Conservation (phyloP, 1,140 invertebrate species). For the Drosophila subpulchrella region DNA sequence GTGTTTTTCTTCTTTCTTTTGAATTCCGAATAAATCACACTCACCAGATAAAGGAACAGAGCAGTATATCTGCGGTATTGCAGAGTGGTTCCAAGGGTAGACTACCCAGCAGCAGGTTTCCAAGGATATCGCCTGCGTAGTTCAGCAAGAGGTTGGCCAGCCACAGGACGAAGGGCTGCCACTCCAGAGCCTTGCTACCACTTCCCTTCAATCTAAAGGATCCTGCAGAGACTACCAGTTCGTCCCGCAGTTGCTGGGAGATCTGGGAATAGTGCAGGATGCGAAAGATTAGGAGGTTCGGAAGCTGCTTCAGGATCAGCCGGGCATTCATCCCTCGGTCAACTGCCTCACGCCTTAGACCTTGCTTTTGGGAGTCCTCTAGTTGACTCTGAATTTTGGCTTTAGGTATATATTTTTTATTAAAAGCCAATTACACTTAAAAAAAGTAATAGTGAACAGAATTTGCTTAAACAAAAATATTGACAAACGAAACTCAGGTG, state of each 20-base stretch:
- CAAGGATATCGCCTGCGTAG: slow-evolving; percentile 63
- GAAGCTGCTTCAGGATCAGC: slow-evolving; percentile 44
- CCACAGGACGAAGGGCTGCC: slow-evolving; percentile 62
- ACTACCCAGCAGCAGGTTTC: slow-evolving; percentile 57
- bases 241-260: slow-evolving; percentile 60
- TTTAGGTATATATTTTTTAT: background rate
- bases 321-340: slow-evolving; percentile 42
- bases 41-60: slow-evolving; percentile 52
- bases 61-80: slow-evolving; percentile 45
- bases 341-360: background rate
- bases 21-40: background rate
- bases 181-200: slow-evolving; percentile 18
- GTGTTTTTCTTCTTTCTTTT: too few species aligned
- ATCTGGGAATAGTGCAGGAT: slow-evolving; percentile 58
- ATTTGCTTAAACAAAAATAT: slow-evolving; percentile 35
- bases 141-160: slow-evolving; percentile 54
- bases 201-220: background rate
- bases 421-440: slow-evolving; percentile 13
- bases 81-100: slow-evolving; percentile 62
- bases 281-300: slow-evolving; percentile 62
- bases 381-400: slow-evolving; percentile 10
- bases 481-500: slow-evolving; percentile 40
- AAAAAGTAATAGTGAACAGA: slow-evolving; percentile 26
- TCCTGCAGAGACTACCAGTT: slow-evolving; percentile 23
- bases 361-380: background rate